A percentile compares a stretch with the other conserved stretches of the same genome.
Evolutionary conservation across 2,888 invertebrate genomes (phyloP).

Genomic region (Ornithoptera priamus): DNA sequence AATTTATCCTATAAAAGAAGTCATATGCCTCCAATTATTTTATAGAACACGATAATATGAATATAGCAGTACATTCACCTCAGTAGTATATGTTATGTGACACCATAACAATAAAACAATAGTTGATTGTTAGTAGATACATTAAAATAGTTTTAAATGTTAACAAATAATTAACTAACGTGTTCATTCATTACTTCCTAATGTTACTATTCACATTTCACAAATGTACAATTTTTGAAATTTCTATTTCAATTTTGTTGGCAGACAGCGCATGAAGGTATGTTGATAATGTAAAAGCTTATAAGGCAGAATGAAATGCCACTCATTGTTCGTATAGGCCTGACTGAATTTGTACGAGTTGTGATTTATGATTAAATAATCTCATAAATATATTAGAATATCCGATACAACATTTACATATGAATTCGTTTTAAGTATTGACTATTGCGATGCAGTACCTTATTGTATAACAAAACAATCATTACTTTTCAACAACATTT

Average conservation of each 20-base stretch:
- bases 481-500: too few relatives aligned
- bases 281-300: slow-evolving; percentile 7
- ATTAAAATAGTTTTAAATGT: neutral
- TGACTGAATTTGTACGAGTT: neutral
- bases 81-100: neutral
- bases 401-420: neutral
- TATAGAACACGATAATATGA: too few relatives aligned
- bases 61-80: too few relatives aligned
- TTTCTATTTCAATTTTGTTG: slow-evolving; percentile 1
- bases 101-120: neutral
- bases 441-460: neutral
- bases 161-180: neutral
- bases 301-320: slow-evolving; percentile 7
- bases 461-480: too few relatives aligned
- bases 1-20: too few relatives aligned
- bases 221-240: neutral
- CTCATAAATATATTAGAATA: neutral
- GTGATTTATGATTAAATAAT: neutral
- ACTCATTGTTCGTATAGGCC: slow-evolving; percentile 4
- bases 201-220: neutral
- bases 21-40: too few relatives aligned
- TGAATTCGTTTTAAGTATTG: slow-evolving; percentile 2
- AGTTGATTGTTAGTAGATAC: neutral
- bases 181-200: neutral
- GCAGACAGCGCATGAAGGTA: slow-evolving; percentile 2